These are phyloP conservation scores for Eupithecia exiguata DNA, from an alignment of 2,888 invertebrate genomes.

Conservation along the genomic window DNA sequence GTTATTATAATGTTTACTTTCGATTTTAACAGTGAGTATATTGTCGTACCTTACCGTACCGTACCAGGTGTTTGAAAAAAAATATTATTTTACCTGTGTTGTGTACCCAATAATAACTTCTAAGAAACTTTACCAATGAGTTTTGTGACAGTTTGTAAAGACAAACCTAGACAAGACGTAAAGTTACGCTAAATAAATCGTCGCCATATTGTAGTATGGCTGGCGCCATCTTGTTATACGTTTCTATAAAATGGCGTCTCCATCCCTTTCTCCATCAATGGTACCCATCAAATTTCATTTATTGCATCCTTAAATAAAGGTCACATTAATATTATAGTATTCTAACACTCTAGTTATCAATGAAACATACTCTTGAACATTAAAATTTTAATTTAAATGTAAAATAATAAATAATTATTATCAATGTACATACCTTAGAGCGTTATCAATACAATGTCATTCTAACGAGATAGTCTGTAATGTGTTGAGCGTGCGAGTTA, in stretches of 20 bases:
- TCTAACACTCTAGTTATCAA: slow-evolving; percentile 28
- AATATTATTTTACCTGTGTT: no score
- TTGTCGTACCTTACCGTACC: no score
- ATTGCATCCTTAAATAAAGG: no score
- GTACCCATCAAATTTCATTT: neutral
- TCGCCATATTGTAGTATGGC: neutral
- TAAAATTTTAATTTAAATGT: slow-evolving; percentile 66
- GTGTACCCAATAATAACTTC: no score
- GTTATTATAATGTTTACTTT: neutral
- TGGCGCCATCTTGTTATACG: slow-evolving; percentile 7
- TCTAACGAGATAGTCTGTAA: slow-evolving; percentile 80
- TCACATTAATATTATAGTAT: no score
- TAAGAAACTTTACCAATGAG: no score
- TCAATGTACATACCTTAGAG: slow-evolving; percentile 60
- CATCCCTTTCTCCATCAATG: neutral
- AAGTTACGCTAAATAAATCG: neutral
- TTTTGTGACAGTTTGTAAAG: no score
- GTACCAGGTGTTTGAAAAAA: no score
- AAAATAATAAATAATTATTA: slow-evolving; percentile 73
- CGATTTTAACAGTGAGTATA: neutral
- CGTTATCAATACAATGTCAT: slow-evolving; percentile 66
- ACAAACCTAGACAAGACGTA: no score
- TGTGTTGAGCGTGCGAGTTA: slow-evolving; percentile 74
- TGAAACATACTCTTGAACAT: slow-evolving; percentile 57
- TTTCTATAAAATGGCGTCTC: slow-evolving; percentile 17